Evolutionary conservation across 2,797 vertebrate species (phyloP).

Genomic region (Hoplostethus atlanticus): DNA sequence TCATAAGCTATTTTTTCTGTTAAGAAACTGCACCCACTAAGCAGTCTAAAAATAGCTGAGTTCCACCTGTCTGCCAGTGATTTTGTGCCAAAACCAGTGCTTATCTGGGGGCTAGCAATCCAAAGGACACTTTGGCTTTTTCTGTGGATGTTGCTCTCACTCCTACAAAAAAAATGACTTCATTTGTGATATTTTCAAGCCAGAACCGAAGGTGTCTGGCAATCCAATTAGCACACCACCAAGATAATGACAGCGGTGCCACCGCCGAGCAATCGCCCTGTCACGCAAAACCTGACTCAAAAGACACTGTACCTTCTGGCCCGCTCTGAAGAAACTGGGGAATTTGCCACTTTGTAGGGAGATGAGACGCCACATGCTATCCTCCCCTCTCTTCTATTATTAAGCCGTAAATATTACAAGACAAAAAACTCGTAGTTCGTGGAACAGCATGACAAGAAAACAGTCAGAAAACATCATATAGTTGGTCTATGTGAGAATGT

Average conservation of each 20-base stretch:
- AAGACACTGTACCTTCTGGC: slow-evolving; percentile 29
- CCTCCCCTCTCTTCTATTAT: not conserved
- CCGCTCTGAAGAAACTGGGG: slow-evolving; percentile 33
- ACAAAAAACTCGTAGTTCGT: not conserved
- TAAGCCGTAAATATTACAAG: slow-evolving; percentile 21
- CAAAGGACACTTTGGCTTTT: slow-evolving; percentile 58
- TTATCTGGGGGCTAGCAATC: slow-evolving; percentile 72
- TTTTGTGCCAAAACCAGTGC: slow-evolving; percentile 44
- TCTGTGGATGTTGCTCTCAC: slow-evolving; percentile 36
- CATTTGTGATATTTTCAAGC: slow-evolving; percentile 58
- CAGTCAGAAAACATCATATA: not conserved
- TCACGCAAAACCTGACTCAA: slow-evolving; percentile 50
- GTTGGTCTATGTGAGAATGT: not conserved
- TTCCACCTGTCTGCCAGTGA: slow-evolving; percentile 67
- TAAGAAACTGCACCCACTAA: slow-evolving; percentile 67
- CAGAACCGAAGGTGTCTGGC: slow-evolving; percentile 64
- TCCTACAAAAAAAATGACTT: slow-evolving; percentile 44
- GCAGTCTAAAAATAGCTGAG: slow-evolving; percentile 73
- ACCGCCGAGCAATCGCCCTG: slow-evolving; percentile 49
- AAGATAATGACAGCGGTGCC: slow-evolving; percentile 66
- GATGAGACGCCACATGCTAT: slow-evolving; percentile 17
- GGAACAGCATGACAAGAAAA: not conserved
- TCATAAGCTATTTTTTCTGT: slow-evolving; percentile 50
- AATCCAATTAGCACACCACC: slow-evolving; percentile 70
- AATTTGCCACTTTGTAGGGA: slow-evolving; percentile 27